phyloP scores from a whole-genome alignment of 2,888 invertebrate species.

The Agrypnus murinus region DNA sequence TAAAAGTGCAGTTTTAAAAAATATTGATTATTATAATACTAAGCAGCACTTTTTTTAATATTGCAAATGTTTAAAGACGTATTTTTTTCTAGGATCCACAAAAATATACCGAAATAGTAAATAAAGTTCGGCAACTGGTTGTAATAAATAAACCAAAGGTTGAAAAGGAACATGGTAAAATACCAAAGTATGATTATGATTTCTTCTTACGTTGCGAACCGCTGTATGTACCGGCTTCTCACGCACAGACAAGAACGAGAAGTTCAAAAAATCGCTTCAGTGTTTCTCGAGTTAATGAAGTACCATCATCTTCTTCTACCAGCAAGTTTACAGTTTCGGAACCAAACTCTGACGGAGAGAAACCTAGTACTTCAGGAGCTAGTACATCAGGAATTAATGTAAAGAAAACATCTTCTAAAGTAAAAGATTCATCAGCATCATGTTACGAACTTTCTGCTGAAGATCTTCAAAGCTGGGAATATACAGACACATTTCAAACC shows the following conservation, averaged over 20 bases:
- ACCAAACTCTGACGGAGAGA: neutral
- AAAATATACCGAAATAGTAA: slow-evolving; percentile 64
- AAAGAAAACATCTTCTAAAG: too few relatives aligned
- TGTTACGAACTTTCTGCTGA: too few relatives aligned
- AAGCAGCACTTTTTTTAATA: too few relatives aligned
- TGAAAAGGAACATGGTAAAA: slow-evolving; percentile 55
- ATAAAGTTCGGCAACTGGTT: slow-evolving; percentile 66
- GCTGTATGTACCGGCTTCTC: slow-evolving; percentile 50
- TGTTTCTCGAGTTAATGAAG: slow-evolving; percentile 53
- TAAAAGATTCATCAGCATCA: too few relatives aligned
- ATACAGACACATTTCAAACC: too few relatives aligned
- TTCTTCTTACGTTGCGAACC: slow-evolving; percentile 67
- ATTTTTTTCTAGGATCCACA: slow-evolving; percentile 62
- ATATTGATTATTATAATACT: too few relatives aligned
- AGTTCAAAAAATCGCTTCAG: slow-evolving; percentile 53
- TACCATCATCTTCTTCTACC: neutral
- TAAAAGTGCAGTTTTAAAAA: too few relatives aligned
- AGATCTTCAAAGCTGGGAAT: too few relatives aligned
- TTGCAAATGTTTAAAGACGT: too few relatives aligned
- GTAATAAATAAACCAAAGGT: slow-evolving; percentile 64
- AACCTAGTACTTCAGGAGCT: too few relatives aligned
- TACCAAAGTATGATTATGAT: slow-evolving; percentile 53
- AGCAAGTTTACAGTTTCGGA: slow-evolving; percentile 15
- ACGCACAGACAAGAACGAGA: slow-evolving; percentile 35
- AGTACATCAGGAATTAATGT: too few relatives aligned